Percentiles rank a stretch among this genome's conserved stretches.
Conservation (phyloP, 2,797 vertebrate species). For the Gallinago stenura region DNA sequence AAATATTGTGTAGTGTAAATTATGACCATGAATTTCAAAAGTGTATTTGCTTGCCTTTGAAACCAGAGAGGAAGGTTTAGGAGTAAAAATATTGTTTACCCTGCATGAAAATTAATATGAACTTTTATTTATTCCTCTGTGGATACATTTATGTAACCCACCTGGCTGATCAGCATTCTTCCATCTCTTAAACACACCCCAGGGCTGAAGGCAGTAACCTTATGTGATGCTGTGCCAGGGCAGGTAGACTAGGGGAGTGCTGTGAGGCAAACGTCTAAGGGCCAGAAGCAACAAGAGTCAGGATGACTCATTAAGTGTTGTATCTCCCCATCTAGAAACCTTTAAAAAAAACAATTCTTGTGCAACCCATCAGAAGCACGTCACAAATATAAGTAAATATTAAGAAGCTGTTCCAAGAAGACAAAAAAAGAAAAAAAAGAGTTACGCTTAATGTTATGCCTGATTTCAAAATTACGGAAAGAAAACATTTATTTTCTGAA, state of each 20-base stretch:
- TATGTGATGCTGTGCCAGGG: neutral
- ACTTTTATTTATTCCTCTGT: neutral
- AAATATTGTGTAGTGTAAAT: neutral
- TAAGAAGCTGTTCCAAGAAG: neutral
- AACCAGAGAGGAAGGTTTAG: neutral
- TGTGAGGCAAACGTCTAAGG: neutral
- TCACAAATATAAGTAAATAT: slow-evolving; percentile 4
- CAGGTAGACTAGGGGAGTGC: neutral
- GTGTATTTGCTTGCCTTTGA: neutral
- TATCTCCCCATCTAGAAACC: neutral
- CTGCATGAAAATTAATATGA: neutral
- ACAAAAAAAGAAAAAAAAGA: neutral
- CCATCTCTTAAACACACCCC: neutral
- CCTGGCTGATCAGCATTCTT: neutral
- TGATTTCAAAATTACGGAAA: neutral
- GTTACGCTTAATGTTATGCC: neutral
- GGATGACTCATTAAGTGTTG: neutral
- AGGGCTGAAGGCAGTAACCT: neutral
- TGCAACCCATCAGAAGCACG: neutral
- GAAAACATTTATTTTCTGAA: neutral
- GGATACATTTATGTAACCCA: neutral
- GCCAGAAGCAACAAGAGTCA: neutral
- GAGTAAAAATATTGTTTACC: neutral
- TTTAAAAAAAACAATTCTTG: neutral
- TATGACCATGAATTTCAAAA: neutral